phyloP scores from a whole-genome alignment of 2,888 invertebrate species.

The Perizoma affinitatum region DNA sequence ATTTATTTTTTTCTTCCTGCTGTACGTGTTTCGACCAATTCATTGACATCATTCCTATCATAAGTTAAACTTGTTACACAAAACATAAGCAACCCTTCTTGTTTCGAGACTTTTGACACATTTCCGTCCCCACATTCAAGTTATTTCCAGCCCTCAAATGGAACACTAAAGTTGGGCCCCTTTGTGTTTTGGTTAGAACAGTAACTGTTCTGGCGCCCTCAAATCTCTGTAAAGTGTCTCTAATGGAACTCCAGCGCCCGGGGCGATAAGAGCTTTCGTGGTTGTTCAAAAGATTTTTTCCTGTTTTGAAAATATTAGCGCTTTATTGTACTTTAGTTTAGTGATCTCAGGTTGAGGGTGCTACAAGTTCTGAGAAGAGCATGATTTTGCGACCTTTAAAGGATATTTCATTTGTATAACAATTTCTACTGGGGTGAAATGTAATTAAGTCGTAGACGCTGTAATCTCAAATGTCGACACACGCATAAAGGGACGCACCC shows the following conservation, averaged over 20 bases:
- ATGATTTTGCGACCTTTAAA: constrained; percentile 10
- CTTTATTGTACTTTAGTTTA: constrained; percentile 31
- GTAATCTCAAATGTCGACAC: constrained; percentile 63
- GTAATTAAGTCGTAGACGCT: constrained; percentile 47
- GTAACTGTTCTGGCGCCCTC: constrained; percentile 66
- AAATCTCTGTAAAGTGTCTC: constrained; percentile 74
- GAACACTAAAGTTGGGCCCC: constrained; percentile 43
- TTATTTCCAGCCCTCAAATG: constrained; percentile 37
- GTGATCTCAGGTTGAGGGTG: constrained; percentile 17
- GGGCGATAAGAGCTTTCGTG: constrained; percentile 72
- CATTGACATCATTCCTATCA: constrained; percentile 5
- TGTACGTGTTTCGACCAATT: no score
- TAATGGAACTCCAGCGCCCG: constrained; percentile 69
- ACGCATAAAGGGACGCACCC: constrained; percentile 50
- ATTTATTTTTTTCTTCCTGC: no score
- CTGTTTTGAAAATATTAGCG: constrained; percentile 71
- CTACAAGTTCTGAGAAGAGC: constrained; percentile 6
- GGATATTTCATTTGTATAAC: constrained; percentile 34
- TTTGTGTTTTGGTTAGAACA: constrained; percentile 56
- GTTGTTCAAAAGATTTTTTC: constrained; percentile 65
- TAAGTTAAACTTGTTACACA: constrained; percentile 28
- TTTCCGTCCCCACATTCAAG: constrained; percentile 45
- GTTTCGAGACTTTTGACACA: constrained; percentile 48
- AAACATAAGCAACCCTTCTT: constrained; percentile 38
- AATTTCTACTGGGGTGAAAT: constrained; percentile 40